Evolutionary conservation across 2,888 invertebrate genomes (phyloP).

Genomic region (Dichetophora obliterata): DNA sequence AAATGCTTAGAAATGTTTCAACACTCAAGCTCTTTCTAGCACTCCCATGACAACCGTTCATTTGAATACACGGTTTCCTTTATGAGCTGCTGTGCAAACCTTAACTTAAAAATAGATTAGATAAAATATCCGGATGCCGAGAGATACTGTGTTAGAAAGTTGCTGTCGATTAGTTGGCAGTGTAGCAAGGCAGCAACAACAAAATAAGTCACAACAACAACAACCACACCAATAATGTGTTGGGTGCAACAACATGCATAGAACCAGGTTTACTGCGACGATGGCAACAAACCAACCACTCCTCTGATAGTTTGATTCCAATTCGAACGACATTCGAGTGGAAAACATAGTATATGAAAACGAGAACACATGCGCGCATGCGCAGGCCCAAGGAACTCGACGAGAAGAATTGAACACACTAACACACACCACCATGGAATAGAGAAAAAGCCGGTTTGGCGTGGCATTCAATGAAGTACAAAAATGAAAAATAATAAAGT

Average conservation of each 20-base stretch:
- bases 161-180: background rate
- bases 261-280: conserved; percentile 4
- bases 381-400: conserved; percentile 14
- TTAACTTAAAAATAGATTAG: conserved; percentile 33
- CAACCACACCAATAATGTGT: conserved; percentile 21
- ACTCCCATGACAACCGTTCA: background rate
- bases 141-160: conserved; percentile 22
- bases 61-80: conserved; percentile 24
- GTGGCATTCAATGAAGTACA: conserved; percentile 49
- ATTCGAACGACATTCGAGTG: conserved; percentile 29
- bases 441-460: conserved; percentile 52
- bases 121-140: conserved; percentile 9
- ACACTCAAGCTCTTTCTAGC: too few species aligned
- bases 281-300: too few species aligned
- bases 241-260: conserved; percentile 29
- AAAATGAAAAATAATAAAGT: conserved; percentile 22
- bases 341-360: conserved; percentile 7
- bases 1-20: too few species aligned
- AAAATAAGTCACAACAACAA: background rate
- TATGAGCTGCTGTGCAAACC: background rate
- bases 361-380: conserved; percentile 36
- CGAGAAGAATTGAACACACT: background rate
- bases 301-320: conserved; percentile 7
- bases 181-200: background rate
- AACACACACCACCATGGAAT: background rate